Conservation (phyloP, 1,140 invertebrate species). For the Aphaenogaster ashmeadi region DNA sequence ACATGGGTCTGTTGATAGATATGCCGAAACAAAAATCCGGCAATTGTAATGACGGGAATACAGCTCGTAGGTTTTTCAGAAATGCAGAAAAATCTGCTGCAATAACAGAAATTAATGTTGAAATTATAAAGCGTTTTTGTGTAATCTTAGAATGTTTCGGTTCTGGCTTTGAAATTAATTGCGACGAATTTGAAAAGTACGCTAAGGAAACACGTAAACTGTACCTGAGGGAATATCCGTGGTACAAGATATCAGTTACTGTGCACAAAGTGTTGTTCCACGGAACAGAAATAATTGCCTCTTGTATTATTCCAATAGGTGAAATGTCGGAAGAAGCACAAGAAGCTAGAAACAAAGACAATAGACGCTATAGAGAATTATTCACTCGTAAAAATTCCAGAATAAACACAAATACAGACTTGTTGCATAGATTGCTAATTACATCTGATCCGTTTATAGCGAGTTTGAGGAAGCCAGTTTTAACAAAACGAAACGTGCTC, state of each 20-base stretch:
- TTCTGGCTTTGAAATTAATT: background rate
- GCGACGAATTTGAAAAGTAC: background rate
- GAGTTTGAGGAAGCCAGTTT: too few relatives aligned
- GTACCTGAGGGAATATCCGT: background rate
- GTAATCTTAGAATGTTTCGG: background rate
- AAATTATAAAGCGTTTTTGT: slow-evolving; percentile 11
- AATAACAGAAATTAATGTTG: slow-evolving; percentile 12
- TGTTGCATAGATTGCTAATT: too few relatives aligned
- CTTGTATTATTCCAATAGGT: background rate
- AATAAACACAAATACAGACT: too few relatives aligned
- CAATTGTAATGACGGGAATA: slow-evolving; percentile 25
- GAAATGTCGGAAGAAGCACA: background rate
- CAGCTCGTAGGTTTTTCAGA: slow-evolving; percentile 16
- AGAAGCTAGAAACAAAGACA: background rate
- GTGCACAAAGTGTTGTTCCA: background rate
- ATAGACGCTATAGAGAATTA: background rate
- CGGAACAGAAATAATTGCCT: background rate
- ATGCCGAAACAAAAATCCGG: slow-evolving; percentile 18
- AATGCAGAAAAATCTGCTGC: slow-evolving; percentile 6
- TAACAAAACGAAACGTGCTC: too few relatives aligned
- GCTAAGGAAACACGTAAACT: background rate
- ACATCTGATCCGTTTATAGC: too few relatives aligned
- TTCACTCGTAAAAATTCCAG: background rate
- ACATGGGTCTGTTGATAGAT: slow-evolving; percentile 1
- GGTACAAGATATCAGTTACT: background rate